A percentile compares a stretch with the other conserved stretches of the same genome.
Evolutionary conservation across 2,888 invertebrate species (phyloP).

Genomic region (Pheosia tremula): DNA sequence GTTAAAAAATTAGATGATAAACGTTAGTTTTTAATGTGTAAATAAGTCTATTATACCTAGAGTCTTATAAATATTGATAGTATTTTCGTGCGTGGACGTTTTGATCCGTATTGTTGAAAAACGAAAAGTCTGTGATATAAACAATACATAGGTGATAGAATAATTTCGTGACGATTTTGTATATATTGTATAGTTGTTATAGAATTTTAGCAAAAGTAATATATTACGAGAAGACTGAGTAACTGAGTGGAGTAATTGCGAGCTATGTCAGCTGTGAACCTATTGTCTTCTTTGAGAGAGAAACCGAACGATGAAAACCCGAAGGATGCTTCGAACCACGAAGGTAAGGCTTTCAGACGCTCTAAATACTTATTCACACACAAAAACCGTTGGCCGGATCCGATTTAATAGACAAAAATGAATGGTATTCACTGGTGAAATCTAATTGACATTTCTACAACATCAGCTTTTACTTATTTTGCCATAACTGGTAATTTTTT

Average conservation of each 20-base stretch:
- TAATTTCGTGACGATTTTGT: conserved; percentile 82
- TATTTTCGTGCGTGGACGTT: conserved; percentile 85
- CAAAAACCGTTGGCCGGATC: neutral
- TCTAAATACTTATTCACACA: neutral
- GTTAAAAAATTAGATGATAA: conserved; percentile 81
- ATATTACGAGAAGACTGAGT: conserved; percentile 83
- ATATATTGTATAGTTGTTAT: conserved; percentile 82
- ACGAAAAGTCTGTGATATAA: conserved; percentile 87
- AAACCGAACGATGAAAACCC: conserved; percentile 75
- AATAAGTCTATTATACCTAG: conserved; percentile 82
- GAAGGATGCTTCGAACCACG: conserved; percentile 71
- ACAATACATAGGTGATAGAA: conserved; percentile 82
- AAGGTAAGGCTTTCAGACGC: conserved; percentile 59
- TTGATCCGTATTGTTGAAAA: conserved; percentile 85
- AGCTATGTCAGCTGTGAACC: conserved; percentile 83
- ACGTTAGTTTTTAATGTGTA: conserved; percentile 83
- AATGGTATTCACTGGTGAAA: neutral
- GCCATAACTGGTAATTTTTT: neutral
- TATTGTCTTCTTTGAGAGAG: conserved; percentile 80
- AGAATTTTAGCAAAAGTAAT: conserved; percentile 79
- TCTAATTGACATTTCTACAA: neutral
- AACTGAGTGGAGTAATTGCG: conserved; percentile 70
- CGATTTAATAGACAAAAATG: neutral
- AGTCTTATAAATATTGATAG: conserved; percentile 82
- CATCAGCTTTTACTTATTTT: neutral